These are phyloP conservation scores for Priocnemis perturbator DNA, from an alignment of 2,888 invertebrate species.

Conservation along the genomic window DNA sequence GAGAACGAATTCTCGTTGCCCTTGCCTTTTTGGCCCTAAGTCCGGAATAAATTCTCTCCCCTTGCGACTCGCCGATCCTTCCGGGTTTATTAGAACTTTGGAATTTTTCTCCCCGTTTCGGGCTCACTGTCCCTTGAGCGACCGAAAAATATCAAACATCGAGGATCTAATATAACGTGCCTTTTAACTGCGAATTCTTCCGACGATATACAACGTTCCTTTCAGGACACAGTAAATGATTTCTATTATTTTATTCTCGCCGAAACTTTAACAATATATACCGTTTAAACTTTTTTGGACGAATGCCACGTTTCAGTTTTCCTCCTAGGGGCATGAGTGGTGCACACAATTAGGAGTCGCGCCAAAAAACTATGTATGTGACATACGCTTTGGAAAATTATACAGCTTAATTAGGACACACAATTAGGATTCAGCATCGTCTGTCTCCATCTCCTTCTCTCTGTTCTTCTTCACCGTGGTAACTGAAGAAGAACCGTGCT, in stretches of 20 bases:
- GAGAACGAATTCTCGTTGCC: constrained; percentile 40
- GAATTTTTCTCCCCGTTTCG: background rate
- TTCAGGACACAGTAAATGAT: constrained; percentile 45
- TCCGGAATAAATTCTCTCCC: constrained; percentile 13
- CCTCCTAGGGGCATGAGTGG: constrained; percentile 34
- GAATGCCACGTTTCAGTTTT: constrained; percentile 46
- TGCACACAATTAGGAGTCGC: constrained; percentile 48
- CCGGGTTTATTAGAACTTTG: constrained; percentile 36
- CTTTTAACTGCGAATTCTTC: constrained; percentile 23
- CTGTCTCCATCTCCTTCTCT: background rate
- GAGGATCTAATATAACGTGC: constrained; percentile 28
- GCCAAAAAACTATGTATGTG: constrained; percentile 41
- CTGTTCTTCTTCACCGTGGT: background rate
- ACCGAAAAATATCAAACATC: constrained; percentile 39
- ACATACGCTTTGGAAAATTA: constrained; percentile 44
- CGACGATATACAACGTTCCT: constrained; percentile 36
- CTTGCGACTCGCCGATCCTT: constrained; percentile 20
- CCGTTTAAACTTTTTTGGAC: constrained; percentile 50
- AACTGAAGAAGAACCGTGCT: background rate
- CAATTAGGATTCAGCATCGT: constrained; percentile 38
- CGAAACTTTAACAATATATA: constrained; percentile 62
- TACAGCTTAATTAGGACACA: constrained; percentile 46
- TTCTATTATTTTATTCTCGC: constrained; percentile 34
- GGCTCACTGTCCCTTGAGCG: constrained; percentile 8
- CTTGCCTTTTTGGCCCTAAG: constrained; percentile 23